These are phyloP conservation scores for Stenichneumon culpator DNA, from an alignment of 2,888 invertebrate species.

Conservation along the genomic window DNA sequence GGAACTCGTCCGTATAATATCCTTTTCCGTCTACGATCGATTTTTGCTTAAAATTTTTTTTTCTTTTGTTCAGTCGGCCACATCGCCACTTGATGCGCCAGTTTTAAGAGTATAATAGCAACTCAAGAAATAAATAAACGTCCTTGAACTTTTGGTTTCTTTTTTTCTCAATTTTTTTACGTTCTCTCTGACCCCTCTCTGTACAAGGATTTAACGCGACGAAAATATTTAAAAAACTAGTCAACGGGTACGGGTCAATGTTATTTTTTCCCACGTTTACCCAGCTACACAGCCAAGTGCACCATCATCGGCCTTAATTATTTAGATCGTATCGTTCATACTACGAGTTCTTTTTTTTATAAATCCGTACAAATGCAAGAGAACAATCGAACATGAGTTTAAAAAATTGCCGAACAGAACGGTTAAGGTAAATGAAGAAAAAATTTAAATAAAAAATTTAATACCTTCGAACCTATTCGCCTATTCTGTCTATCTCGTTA, in stretches of 20 bases:
- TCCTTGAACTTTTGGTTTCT: slow-evolving; percentile 1
- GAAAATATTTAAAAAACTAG: slow-evolving; percentile 52
- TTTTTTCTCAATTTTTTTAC: not conserved
- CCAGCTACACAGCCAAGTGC: slow-evolving; percentile 70
- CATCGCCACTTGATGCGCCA: slow-evolving; percentile 41
- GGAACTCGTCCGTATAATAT: slow-evolving; percentile 80
- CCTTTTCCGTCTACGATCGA: slow-evolving; percentile 75
- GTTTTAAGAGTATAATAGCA: slow-evolving; percentile 38
- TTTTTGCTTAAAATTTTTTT: slow-evolving; percentile 30
- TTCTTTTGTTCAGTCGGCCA: slow-evolving; percentile 33
- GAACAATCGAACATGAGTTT: slow-evolving; percentile 65
- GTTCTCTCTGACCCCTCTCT: slow-evolving; percentile 8
- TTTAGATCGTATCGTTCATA: slow-evolving; percentile 42
- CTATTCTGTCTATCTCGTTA: slow-evolving; percentile 38
- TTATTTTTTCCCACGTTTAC: slow-evolving; percentile 52
- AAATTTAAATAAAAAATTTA: not conserved
- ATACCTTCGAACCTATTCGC: slow-evolving; percentile 26
- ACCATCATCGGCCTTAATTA: slow-evolving; percentile 36
- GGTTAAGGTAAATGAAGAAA: slow-evolving; percentile 1
- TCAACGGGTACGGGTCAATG: slow-evolving; percentile 50
- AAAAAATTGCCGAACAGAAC: slow-evolving; percentile 47
- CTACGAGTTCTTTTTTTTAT: slow-evolving; percentile 45
- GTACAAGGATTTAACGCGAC: slow-evolving; percentile 50
- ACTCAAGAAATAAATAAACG: slow-evolving; percentile 34
- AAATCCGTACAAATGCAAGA: slow-evolving; percentile 66